A percentile compares a stretch with the other conserved stretches of the same genome.
These are phyloP conservation scores for Sinohyriopsis cumingii DNA, from an alignment of 2,888 invertebrate species.

Conservation along the genomic window DNA sequence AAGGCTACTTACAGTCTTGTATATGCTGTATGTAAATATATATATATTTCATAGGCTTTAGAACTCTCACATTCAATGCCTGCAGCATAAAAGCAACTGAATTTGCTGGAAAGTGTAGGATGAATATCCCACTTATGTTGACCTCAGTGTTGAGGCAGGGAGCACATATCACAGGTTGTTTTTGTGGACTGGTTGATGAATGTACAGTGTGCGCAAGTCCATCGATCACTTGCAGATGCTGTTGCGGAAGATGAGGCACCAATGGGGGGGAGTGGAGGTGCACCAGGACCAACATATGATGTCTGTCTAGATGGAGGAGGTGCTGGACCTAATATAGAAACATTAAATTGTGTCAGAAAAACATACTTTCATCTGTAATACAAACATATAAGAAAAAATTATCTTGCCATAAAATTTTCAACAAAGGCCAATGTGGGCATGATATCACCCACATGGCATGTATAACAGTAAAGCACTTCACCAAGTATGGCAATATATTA, in stretches of 20 bases:
- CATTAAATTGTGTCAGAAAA: neutral
- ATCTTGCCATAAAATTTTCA: neutral
- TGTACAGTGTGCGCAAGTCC: constrained; percentile 96
- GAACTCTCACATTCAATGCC: too few species aligned
- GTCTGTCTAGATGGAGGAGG: constrained; percentile 47
- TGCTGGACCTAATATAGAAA: constrained; percentile 49
- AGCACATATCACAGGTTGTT: constrained; percentile 92
- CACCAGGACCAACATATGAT: constrained; percentile 61
- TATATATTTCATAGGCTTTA: too few species aligned
- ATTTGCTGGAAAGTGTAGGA: too few species aligned
- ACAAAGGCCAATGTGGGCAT: too few species aligned
- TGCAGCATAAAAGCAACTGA: too few species aligned
- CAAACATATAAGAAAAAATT: neutral
- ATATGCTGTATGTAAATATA: too few species aligned
- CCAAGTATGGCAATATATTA: too few species aligned
- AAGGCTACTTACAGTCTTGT: too few species aligned
- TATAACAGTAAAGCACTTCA: too few species aligned
- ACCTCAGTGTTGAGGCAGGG: constrained; percentile 77
- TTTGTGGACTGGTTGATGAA: constrained; percentile 87
- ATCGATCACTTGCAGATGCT: constrained; percentile 74
- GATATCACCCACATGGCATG: too few species aligned
- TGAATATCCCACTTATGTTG: too few species aligned
- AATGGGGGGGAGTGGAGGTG: constrained; percentile 58
- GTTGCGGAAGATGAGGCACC: constrained; percentile 35
- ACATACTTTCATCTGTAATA: neutral